Evolutionary conservation across 2,888 invertebrate genomes (phyloP), one percentile per base, ranked within the genome.

Genomic region (Hoplodrina blanda): DNA sequence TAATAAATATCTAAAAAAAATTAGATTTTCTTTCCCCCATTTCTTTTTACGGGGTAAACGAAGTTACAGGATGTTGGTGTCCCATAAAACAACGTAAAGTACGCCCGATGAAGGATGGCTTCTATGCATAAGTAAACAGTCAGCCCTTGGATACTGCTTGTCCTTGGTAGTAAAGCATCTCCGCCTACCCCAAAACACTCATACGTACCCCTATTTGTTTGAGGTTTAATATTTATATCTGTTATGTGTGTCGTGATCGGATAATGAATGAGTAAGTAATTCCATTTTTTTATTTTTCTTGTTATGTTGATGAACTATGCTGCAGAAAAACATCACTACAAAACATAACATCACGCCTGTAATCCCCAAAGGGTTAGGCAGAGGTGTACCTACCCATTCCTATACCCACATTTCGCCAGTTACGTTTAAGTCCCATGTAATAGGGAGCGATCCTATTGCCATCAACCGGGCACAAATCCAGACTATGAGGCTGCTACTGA

Each of bases 41-140:
- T 74, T 56, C 54, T 62, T 67, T 75, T 73, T 62, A 72, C 52
- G 30, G 25, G 37, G 50, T 41, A 77, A 74, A 82, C 62, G 30
- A 60, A 69, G 46, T 82, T 77, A 80, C 30, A 30, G 80, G 37
- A 61, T 72, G 64, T 69, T 46, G 61, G 64, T 76, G 53, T 69
- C 62, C 61, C 46, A 50, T 78, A 79, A 69, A 69, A 60, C 54
- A 50, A 57, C 53, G 62, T 57, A 54, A 65, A 77, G 55, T 69
- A 52, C 54, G 30, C 63, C 20, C 69, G 33, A 33, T 71, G 68
- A 81, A 56, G 62, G 62, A 71, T 81, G 62, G 66, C 37, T 37
- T 30, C 62, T 71, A 81, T 81, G 71, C 68, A 79, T 81, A 81
- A 69, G 54, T 79, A 76, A 81, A 68, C 62, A 81, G 71, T 50